Evolutionary conservation across 2,888 invertebrate genomes (phyloP).

Genomic region (Tenodera sinensis): DNA sequence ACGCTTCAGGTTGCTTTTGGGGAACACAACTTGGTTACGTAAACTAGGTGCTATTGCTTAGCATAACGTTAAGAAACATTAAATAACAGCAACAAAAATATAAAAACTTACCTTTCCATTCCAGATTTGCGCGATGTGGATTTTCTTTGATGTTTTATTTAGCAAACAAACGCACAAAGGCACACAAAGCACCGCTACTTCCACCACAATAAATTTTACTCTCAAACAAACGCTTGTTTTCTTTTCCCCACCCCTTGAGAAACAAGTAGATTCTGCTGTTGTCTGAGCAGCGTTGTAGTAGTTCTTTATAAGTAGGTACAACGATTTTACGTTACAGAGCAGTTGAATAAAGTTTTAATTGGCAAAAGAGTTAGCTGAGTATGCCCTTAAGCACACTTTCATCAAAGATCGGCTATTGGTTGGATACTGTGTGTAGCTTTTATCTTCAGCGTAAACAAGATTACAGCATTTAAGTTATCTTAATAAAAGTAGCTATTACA

Average conservation of each 20-base stretch:
- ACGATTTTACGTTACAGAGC: background rate
- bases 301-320: background rate
- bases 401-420: background rate
- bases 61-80: background rate
- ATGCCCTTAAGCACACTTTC: background rate
- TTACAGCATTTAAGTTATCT: too few relatives aligned
- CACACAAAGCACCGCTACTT: background rate
- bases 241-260: background rate
- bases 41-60: too few relatives aligned
- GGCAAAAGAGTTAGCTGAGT: background rate
- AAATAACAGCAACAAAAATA: background rate
- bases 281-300: background rate
- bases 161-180: background rate
- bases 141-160: background rate
- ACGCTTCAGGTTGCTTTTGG: too few relatives aligned
- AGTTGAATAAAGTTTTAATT: background rate
- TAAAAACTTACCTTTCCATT: background rate
- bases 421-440: background rate
- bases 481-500: too few relatives aligned
- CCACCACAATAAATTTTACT: background rate
- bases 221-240: background rate
- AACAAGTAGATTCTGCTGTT: background rate
- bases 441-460: background rate
- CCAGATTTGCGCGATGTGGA: background rate
- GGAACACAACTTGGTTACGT: too few relatives aligned